Percentiles rank a stretch among this genome's conserved stretches.
Evolutionary conservation across 2,888 invertebrate genomes (phyloP).

Genomic region (Chrysolina haemoptera): DNA sequence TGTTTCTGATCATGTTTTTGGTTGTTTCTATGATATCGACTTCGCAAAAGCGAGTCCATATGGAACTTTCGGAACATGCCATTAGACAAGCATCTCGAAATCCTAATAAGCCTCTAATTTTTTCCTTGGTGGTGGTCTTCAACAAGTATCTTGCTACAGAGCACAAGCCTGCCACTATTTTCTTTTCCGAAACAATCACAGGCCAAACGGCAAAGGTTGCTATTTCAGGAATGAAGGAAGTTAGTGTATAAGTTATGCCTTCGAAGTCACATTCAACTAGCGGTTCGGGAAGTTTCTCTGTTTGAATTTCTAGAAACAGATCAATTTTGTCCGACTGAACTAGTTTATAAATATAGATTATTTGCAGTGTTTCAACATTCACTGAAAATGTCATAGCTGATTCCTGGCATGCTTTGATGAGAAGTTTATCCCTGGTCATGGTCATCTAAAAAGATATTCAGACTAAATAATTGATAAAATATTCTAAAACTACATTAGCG

Average conservation of each 20-base stretch:
- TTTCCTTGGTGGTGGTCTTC: constrained; percentile 64
- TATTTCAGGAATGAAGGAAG: constrained; percentile 66
- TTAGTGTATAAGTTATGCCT: constrained; percentile 64
- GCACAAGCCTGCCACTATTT: constrained; percentile 84
- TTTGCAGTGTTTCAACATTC: constrained; percentile 54
- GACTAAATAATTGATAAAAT: background rate
- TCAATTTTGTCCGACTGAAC: constrained; percentile 45
- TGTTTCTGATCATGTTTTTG: constrained; percentile 66
- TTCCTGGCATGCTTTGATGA: constrained; percentile 47
- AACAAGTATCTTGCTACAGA: constrained; percentile 79
- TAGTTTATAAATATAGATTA: constrained; percentile 54
- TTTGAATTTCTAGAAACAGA: constrained; percentile 46
- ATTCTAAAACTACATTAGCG: no score
- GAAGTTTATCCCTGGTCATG: constrained; percentile 42
- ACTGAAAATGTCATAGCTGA: constrained; percentile 42
- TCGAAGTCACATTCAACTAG: constrained; percentile 64
- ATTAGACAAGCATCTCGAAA: constrained; percentile 86
- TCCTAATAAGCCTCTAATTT: constrained; percentile 76
- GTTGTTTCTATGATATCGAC: constrained; percentile 80
- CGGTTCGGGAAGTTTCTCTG: constrained; percentile 48
- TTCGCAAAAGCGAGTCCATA: constrained; percentile 96
- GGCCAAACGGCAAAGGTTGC: constrained; percentile 73
- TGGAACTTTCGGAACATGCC: constrained; percentile 87
- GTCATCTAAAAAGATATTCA: constrained; percentile 32
- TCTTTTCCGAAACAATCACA: constrained; percentile 74